These are phyloP conservation scores for Cepaea nemoralis DNA, from an alignment of 1,140 invertebrate species.

Conservation along the genomic window DNA sequence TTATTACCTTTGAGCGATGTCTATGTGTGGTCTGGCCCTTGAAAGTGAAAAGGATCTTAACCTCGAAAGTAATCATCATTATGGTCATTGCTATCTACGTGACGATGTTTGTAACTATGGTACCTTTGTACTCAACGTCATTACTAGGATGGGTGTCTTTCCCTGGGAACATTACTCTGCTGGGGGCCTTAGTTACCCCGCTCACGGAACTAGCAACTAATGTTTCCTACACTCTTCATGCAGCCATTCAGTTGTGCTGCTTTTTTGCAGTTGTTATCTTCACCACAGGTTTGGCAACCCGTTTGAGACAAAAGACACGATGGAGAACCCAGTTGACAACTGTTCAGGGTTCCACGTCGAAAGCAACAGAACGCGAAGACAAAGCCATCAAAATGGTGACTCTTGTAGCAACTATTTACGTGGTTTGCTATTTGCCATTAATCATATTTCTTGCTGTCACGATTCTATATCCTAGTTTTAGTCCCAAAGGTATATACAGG, in stretches of 20 bases:
- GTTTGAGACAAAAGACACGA: neutral
- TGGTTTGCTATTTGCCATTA: too few relatives aligned
- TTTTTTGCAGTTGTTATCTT: neutral
- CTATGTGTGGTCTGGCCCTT: neutral
- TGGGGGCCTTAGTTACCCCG: neutral
- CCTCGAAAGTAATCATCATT: neutral
- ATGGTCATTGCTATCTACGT: neutral
- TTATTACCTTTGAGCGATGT: constrained; percentile 1
- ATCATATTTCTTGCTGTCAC: too few relatives aligned
- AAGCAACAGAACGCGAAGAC: neutral
- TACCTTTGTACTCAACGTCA: neutral
- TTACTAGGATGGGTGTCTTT: neutral
- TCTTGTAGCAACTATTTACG: too few relatives aligned
- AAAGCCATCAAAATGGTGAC: too few relatives aligned
- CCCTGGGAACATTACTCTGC: neutral
- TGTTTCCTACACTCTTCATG: neutral
- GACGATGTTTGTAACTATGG: neutral
- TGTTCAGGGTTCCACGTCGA: neutral
- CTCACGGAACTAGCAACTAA: neutral
- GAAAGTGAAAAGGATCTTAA: neutral
- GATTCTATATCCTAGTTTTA: too few relatives aligned
- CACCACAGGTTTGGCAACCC: neutral
- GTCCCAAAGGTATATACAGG: too few relatives aligned
- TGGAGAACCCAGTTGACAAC: neutral
- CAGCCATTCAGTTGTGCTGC: neutral